These are phyloP conservation scores for Chaetorhynchus papuensis DNA, from an alignment of 2,113 vertebrate genomes.

Conservation along the genomic window DNA sequence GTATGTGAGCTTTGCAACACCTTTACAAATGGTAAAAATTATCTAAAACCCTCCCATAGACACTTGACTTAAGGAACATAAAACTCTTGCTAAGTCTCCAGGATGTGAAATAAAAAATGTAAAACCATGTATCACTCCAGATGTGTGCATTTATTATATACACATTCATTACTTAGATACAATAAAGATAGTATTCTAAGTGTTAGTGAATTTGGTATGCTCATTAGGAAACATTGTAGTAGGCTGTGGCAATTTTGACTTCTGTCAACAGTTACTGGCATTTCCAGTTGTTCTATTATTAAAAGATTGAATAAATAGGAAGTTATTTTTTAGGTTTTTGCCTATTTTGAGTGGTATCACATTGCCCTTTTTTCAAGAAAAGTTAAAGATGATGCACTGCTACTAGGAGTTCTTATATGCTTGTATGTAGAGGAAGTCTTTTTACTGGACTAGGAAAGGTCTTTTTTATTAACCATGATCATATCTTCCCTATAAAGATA, in stretches of 20 bases:
- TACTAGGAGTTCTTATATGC: not conserved
- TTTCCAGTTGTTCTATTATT: not conserved
- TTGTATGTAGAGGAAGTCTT: not conserved
- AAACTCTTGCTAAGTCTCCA: not conserved
- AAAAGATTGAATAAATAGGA: not conserved
- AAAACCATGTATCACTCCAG: not conserved
- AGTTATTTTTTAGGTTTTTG: not conserved
- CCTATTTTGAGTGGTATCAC: not conserved
- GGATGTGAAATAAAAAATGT: not conserved
- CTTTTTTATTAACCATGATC: not conserved
- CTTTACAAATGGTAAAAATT: not conserved
- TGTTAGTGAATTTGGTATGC: not conserved
- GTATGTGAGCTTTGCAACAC: not conserved
- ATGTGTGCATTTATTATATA: not conserved
- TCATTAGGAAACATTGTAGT: not conserved
- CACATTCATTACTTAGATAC: not conserved
- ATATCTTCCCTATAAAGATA: not conserved
- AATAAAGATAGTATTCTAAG: not conserved
- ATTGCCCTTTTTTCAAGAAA: not conserved
- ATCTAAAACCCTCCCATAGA: not conserved
- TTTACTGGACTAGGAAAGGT: not conserved
- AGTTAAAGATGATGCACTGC: accelerated
- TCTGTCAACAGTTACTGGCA: not conserved
- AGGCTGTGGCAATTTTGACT: not conserved
- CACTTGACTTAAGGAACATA: not conserved